These are phyloP conservation scores for Toxotes lorentzi DNA, from an alignment of 2,797 vertebrate species.

Conservation along the genomic window DNA sequence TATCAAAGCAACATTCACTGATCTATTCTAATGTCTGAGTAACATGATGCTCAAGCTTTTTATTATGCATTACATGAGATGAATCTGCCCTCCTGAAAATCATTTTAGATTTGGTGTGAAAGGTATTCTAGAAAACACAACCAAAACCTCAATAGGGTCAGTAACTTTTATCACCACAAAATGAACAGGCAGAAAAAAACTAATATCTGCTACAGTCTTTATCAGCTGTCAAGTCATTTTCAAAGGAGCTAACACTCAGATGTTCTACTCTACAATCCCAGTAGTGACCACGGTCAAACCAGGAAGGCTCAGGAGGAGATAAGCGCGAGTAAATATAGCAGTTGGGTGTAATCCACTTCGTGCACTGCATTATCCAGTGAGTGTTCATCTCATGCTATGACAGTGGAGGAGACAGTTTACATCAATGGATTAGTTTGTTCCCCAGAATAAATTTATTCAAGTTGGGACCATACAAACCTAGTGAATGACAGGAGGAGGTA, in stretches of 20 bases:
- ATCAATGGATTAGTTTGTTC: slow-evolving; percentile 76
- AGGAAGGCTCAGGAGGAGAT: slow-evolving; percentile 78
- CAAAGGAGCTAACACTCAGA: slow-evolving; percentile 25
- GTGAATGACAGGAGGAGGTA: slow-evolving; percentile 81
- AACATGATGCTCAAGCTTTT: not conserved
- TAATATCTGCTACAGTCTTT: not conserved
- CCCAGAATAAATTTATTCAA: slow-evolving; percentile 85
- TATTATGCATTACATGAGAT: not conserved
- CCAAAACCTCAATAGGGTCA: not conserved
- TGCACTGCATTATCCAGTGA: slow-evolving; percentile 71
- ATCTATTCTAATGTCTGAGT: not conserved
- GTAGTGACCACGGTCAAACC: slow-evolving; percentile 54
- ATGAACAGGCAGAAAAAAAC: slow-evolving; percentile 3
- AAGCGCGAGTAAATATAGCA: slow-evolving; percentile 83
- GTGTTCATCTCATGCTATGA: slow-evolving; percentile 64
- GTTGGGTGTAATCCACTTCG: slow-evolving; percentile 77
- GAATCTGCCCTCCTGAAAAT: not conserved
- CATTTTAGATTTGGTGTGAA: not conserved
- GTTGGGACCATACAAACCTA: slow-evolving; percentile 82
- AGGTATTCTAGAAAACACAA: not conserved
- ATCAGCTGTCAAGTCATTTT: not conserved
- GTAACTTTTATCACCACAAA: not conserved
- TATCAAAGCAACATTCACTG: no score
- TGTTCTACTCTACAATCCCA: slow-evolving; percentile 51
- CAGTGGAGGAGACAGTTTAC: slow-evolving; percentile 70